Evolutionary conservation across 64 coral and sea anemone genomes (phyloP).

Genomic region (Actinia equina): DNA sequence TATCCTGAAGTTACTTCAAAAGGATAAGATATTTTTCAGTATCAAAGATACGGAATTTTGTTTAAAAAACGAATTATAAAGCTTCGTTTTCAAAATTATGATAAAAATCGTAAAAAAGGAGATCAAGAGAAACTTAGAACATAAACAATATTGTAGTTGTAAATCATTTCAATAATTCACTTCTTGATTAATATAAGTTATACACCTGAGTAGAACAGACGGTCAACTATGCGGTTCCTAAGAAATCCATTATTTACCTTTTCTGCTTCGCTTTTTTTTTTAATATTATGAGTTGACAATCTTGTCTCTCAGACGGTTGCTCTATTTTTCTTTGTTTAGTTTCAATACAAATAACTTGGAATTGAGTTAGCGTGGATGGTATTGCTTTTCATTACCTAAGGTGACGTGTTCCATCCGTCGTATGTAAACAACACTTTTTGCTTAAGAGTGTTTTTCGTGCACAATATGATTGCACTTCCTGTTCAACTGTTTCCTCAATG

Average conservation of each 20-base stretch:
- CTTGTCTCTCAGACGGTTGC: not conserved
- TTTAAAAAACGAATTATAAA: too few species aligned
- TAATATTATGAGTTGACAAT: not conserved
- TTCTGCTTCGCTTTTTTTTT: not conserved
- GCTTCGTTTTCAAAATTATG: too few species aligned
- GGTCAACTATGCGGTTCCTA: not conserved
- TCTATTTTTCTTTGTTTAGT: not conserved
- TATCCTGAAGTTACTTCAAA: too few species aligned
- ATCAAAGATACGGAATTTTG: too few species aligned
- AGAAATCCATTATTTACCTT: not conserved
- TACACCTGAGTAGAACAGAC: not conserved
- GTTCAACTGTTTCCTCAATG: not conserved
- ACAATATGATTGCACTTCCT: not conserved
- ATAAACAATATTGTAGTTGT: too few species aligned
- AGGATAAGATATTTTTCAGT: too few species aligned
- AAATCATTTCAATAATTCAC: too few species aligned
- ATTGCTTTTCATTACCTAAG: not conserved
- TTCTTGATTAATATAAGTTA: not conserved
- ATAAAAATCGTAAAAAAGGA: too few species aligned
- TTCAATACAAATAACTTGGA: not conserved
- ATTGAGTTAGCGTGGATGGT: not conserved
- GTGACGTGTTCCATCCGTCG: not conserved
- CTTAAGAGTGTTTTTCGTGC: not conserved
- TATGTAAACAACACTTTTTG: not conserved
- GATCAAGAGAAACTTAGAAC: too few species aligned